Evolutionary conservation across 2,888 invertebrate species (phyloP), one percentile per base, ranked within the genome.

Genomic region (Lomographa bimaculata): DNA sequence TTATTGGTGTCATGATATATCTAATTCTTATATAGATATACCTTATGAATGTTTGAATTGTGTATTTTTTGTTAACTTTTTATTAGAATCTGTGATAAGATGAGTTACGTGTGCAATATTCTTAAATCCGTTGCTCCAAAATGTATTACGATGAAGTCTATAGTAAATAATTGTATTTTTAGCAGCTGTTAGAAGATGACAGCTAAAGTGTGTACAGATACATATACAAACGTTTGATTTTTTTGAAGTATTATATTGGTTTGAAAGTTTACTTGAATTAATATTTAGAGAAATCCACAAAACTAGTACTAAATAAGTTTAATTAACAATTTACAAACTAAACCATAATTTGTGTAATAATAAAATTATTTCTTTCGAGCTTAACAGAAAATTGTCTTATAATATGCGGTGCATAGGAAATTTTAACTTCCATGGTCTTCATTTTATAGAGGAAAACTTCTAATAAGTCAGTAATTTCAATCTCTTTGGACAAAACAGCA

Each of bases 351-450:
- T n/a, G n/a, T n/a, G n/a, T n/a, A n/a, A n/a, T n/a, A n/a, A n/a
- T n/a, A n/a, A n/a, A n/a, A n/a, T n/a, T n/a, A 41, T 63, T 63
- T 53, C 28, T 56, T 64, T 62, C 53, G 65, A 72, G 67, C 72
- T 73, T 72, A 64, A 20, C 23, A 45, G 54, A 50, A 49, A 55
- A 57, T 52, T 57, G 51, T 61, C 62, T 67, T 69, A 59, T 65
- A 65, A 61, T 62, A 54, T 68, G 60, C 61, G 73, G 71, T 75
- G 75, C 69, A 64, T 68, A 62, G 46, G 62, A 50, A 72, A 70
- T 64, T 56, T 62, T 71, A 79, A 86, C 86, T 87, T 85, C 87
- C 79, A 59, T 71, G 65, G 86, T 86, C 86, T 86, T 86, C 85
- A 74, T 80, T 77, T 77, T 71, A 74, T 68, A 69, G 54, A 70